Evolutionary conservation across 2,888 invertebrate species (phyloP).

Genomic region (Euzophera pinguis): DNA sequence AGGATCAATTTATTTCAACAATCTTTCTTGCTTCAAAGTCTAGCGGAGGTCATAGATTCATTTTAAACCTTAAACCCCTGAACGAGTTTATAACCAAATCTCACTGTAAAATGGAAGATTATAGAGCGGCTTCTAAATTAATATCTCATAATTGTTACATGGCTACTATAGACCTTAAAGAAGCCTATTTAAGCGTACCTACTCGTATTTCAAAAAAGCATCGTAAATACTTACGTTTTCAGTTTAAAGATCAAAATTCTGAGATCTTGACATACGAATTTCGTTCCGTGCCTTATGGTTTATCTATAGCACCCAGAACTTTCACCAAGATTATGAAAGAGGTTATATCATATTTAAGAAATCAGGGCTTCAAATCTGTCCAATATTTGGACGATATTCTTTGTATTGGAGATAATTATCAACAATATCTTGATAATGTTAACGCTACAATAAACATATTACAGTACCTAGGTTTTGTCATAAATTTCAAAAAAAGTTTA

Average conservation of each 20-base stretch:
- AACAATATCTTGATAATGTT: conserved; percentile 6
- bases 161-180: conserved; percentile 12
- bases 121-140: conserved; percentile 7
- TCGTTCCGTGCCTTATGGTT: conserved; percentile 16
- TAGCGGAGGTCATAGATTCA: conserved; percentile 1
- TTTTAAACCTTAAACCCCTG: conserved; percentile 10
- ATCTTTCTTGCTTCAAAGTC: neutral
- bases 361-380: conserved; percentile 14
- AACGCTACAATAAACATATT: neutral
- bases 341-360: conserved; percentile 13
- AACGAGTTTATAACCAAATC: conserved; percentile 5
- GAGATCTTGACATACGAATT: conserved; percentile 19
- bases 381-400: conserved; percentile 20
- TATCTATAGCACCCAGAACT: conserved; percentile 17
- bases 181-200: neutral
- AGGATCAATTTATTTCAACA: neutral
- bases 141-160: conserved; percentile 8
- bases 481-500: neutral
- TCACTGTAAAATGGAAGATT: conserved; percentile 16
- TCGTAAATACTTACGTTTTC: neutral
- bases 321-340: conserved; percentile 22
- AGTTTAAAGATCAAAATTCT: neutral
- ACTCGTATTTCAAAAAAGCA: neutral
- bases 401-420: conserved; percentile 13
- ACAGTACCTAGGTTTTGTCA: neutral